Evolutionary conservation across 2,888 invertebrate genomes (phyloP), one percentile per base, ranked within the genome.

Genomic region (Glaucopsyche alexis): DNA sequence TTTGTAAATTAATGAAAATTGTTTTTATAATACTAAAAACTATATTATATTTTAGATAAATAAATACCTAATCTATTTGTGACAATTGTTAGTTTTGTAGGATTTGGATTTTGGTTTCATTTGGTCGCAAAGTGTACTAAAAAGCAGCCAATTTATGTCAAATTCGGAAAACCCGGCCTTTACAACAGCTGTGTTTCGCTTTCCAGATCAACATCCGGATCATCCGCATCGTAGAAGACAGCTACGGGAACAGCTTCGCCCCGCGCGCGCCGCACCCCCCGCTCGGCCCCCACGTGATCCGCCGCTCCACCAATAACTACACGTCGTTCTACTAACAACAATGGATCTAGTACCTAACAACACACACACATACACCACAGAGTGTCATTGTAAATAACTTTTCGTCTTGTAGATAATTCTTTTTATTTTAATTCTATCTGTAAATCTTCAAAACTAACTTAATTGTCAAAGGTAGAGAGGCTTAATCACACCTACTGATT

Each of bases 141-240:
- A n/a, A n/a, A n/a, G n/a, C n/a, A n/a, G n/a, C n/a, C n/a, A n/a
- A n/a, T n/a, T n/a, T n/a, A n/a, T n/a, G n/a, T n/a, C n/a, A n/a
- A n/a, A n/a, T n/a, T n/a, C n/a, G n/a, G n/a, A n/a, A n/a, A n/a
- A n/a, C n/a, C n/a, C n/a, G n/a, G n/a, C n/a, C n/a, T n/a, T n/a
- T n/a, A n/a, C n/a, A n/a, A n/a, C n/a, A n/a, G n/a, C n/a, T n/a
- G n/a, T 9, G 16, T 40, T 73, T 66, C n/a, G 38, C 14, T 29
- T 85, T 84, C 0, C 85, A 93, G 89, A 93, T 94, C 50, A 97
- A 97, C 84, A 91, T 96, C 71, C 94, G 97, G 73, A 93, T 97
- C n/a, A 80, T 97, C 71, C 94, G 96, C 71, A 89, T 91, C 7
- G 82, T 89, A 1, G 92, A 92, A 71, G 95, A 79, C 78, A 87